phyloP scores from a whole-genome alignment of 1,140 invertebrate genomes.

The Conopomorpha cramerella region DNA sequence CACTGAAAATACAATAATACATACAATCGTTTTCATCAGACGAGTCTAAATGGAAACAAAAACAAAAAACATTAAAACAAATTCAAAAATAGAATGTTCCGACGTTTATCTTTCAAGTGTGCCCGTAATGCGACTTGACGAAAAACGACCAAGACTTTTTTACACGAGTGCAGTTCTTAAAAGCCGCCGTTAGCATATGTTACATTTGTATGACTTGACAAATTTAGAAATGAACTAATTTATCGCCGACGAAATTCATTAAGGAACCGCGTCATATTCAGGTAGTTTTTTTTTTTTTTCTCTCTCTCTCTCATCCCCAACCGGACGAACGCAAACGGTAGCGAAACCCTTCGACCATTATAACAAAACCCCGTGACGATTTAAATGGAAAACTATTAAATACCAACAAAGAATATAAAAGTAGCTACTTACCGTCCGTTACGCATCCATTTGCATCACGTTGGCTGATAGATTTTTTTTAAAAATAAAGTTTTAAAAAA shows the following conservation, averaged over 20 bases:
- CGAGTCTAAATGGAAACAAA: no score
- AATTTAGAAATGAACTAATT: constrained; percentile 28
- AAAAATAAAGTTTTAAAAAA: no score
- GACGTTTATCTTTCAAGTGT: constrained; percentile 46
- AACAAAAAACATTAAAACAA: no score
- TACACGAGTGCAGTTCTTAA: constrained; percentile 20
- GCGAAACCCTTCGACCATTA: constrained; percentile 40
- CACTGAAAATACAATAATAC: no score
- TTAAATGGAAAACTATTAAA: constrained; percentile 51
- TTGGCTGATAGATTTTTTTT: no score
- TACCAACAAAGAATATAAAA: constrained; percentile 23
- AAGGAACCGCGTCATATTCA: constrained; percentile 24
- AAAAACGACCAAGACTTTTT: constrained; percentile 35
- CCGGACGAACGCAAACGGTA: constrained; percentile 33
- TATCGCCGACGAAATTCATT: no score
- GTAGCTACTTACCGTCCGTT: no score
- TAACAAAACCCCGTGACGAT: constrained; percentile 35
- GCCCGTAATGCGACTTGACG: constrained; percentile 40
- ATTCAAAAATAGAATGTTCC: no score
- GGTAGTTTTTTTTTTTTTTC: constrained; percentile 36
- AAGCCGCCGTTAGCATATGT: constrained; percentile 31
- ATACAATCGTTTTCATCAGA: no score
- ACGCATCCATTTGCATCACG: no score
- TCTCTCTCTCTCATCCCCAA: constrained; percentile 16
- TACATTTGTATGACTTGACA: constrained; percentile 43